Evolutionary conservation across 2,888 invertebrate genomes (phyloP), one percentile per base, ranked within the genome.

Genomic region (Napeogenes sylphis): DNA sequence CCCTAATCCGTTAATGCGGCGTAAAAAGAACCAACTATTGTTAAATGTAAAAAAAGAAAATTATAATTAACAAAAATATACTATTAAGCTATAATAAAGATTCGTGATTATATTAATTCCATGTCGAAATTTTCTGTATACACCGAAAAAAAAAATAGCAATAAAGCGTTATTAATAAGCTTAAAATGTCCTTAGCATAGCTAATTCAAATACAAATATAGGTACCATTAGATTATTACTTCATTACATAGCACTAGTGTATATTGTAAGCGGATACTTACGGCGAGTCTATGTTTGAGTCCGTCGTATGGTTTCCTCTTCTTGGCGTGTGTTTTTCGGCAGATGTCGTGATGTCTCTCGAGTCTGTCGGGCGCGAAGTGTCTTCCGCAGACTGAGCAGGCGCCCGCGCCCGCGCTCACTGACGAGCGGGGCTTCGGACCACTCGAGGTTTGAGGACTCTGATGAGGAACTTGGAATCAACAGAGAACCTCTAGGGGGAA

Each of bases 271-370:
- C n/a, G 21, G 3, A 13, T 33, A 73, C 87, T 85, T 14, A 91
- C 91, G 68, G 87, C 86, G 1, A 97, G 93, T n/a, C 99, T 91
- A 83, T 97, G 97, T 78, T 96, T 97, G 54, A 96, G 93, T 2
- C 95, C 95, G 85, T 99, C 99, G 81, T 98, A 99, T 0, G 94
- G 93, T 90, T 97, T 99, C 69, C 98, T 92, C 79, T 96, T 97
- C 84, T 97, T 97, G 64, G 91, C 87, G 56, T 92, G 89, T 1
- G 96, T 92, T 80, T 95, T 96, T 70, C 92, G 87, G 85, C 99
- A 99, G 68, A 98, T 96, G 38, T 93, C 92, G 83, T 96, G 93
- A 83, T 99, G 99, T 72, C 94, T 95, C 5, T 85, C 89, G 59
- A 98, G 88, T 2, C 98, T 92, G 78, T 98, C 98, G 21, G 92